Conservation (phyloP, 2,888 invertebrate genomes). For the Flexamia atlantica region DNA sequence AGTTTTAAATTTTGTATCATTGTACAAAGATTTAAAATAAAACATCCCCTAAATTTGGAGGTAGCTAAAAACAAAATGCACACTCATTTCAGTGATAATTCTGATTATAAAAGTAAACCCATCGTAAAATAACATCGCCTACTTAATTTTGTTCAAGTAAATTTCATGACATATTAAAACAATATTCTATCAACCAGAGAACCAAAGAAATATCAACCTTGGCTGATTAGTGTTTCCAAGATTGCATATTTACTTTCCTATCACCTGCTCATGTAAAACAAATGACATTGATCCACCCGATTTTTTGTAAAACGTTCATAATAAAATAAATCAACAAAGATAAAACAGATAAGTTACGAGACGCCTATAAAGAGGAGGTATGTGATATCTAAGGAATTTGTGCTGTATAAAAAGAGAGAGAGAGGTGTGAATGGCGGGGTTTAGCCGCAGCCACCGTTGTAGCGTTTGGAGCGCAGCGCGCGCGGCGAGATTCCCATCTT, state of each 20-base stretch:
- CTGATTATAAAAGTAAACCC: too few relatives aligned
- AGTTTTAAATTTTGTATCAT: too few relatives aligned
- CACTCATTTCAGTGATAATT: too few relatives aligned
- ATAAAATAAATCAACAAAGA: background rate
- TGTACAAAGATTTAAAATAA: too few relatives aligned
- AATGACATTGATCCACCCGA: constrained; percentile 26
- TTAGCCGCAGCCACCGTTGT: constrained; percentile 67
- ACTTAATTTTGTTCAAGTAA: too few relatives aligned
- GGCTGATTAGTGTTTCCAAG: constrained; percentile 55
- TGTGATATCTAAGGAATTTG: constrained; percentile 48
- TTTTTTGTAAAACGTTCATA: constrained; percentile 35
- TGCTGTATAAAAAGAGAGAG: constrained; percentile 58
- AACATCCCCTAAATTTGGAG: too few relatives aligned
- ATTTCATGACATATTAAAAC: too few relatives aligned
- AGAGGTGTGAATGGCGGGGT: background rate
- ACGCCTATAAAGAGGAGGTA: constrained; percentile 40
- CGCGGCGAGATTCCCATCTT: constrained; percentile 69
- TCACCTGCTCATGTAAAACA: background rate
- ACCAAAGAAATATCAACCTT: background rate
- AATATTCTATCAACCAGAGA: background rate
- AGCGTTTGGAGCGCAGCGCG: constrained; percentile 68
- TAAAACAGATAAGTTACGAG: constrained; percentile 9
- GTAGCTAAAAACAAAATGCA: too few relatives aligned
- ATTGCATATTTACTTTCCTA: constrained; percentile 4
- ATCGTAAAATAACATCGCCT: too few relatives aligned